Base-by-base conservation (phyloP, 2,888 invertebrate genomes). In the Omphaloscelis lunosa region DNA sequence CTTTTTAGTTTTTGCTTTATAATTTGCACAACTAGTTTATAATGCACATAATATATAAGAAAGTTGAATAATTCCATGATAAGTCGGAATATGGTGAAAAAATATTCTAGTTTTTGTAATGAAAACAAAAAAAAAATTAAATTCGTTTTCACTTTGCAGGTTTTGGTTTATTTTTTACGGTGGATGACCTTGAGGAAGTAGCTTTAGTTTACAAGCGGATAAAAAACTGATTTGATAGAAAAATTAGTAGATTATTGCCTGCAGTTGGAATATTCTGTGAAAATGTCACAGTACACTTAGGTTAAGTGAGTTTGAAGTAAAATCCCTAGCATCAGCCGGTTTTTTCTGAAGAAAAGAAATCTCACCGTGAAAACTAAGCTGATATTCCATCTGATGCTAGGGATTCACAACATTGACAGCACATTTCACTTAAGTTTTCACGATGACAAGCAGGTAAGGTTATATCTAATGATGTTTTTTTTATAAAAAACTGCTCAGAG, bases 51-150 rank as follows among this genome's bases (percentile, higher is more conserved):
- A 72, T 67, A 67, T 67, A 67, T 76, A 82, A 65, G 87, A 87
- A 87, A 86, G 87, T 87, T 87, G 75, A 87, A 84, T 86, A 81
- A 87, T 86, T 86, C 71, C 67, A 72, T 73, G 53, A 66, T 74
- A 79, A 66, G 68, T 45, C 11, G 56, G 65, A 72, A 75, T 80
- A 83, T 76, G 12, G 74, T 61, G 17, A 74, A 72, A 74, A 77
- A 39, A 41, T 15, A n/a, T 27, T 27, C 7, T 65, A 48, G 51
- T 45, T 68, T 29, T 7, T 34, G 15, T 34, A 41, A 45, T 7
- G n/a, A 20, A 51, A 20, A 20, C 20, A 45, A 48, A 48, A 17
- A 15, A 48, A 17, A 17, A 6, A 1, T 48, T 6, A 48, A 61
- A 8, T 20, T 56, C 0, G 29, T 80, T 82, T 77, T 72, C 69